phyloP scores from a whole-genome alignment of 2,113 vertebrate species.

The Siniperca knerii region DNA sequence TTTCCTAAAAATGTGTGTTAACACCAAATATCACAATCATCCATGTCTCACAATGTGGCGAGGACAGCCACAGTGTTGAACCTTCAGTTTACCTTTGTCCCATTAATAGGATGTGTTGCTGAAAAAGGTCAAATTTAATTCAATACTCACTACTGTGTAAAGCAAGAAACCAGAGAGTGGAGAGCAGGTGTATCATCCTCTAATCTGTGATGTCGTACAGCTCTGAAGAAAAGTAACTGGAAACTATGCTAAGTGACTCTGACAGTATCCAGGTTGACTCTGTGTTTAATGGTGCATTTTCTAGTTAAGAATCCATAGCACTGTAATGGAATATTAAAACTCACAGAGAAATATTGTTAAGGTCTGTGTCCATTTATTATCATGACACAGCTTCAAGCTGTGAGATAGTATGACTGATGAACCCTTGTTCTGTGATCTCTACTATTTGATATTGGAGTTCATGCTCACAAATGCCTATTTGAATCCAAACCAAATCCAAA shows the following conservation, averaged over 20 bases:
- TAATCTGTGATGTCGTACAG: neutral
- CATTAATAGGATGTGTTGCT: neutral
- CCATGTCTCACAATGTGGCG: neutral
- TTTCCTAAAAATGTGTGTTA: neutral
- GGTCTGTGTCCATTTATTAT: conserved; percentile 26
- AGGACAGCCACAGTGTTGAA: neutral
- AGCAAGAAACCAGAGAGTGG: neutral
- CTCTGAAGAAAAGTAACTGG: conserved; percentile 14
- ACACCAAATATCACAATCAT: neutral
- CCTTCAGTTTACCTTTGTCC: neutral
- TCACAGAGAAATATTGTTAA: conserved; percentile 14
- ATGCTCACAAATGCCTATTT: neutral
- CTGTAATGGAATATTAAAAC: conserved; percentile 16
- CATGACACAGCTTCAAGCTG: conserved; percentile 10
- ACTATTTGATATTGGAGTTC: neutral
- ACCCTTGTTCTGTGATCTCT: neutral
- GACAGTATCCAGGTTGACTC: conserved; percentile 20
- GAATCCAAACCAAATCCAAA: neutral
- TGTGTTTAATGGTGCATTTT: conserved; percentile 25
- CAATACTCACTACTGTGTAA: neutral
- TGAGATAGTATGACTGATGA: neutral
- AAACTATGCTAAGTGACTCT: conserved; percentile 35
- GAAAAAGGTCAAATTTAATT: conserved; percentile 16
- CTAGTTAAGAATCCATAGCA: conserved; percentile 3
- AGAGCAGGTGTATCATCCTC: conserved; percentile 16